Evolutionary conservation across 2,797 vertebrate genomes (phyloP), one percentile per base, ranked within the genome.

Genomic region (Spinus olivaceus): DNA sequence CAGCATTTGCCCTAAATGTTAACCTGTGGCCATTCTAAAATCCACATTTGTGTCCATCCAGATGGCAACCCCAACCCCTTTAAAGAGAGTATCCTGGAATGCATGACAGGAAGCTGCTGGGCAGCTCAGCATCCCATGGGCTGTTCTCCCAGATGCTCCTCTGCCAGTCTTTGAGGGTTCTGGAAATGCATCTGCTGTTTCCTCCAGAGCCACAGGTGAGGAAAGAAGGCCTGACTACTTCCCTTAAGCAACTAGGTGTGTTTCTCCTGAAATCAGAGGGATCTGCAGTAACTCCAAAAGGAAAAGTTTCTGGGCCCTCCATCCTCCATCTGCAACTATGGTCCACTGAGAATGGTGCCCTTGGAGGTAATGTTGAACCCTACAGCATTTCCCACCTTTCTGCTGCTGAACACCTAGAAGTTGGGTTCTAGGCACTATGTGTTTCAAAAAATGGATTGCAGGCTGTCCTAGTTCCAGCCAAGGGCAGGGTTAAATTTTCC

Each of bases 81-180:
- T 7, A 44, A 44, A 24, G 7, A 47, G 14, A 28, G 13, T 44
- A 14, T 51, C 32, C 28, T 37, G 33, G 14, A 50, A 22, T 37
- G 9, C 21, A 46, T 0, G 0, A 61, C 22, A 59, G 20, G 12
- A 65, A 20, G 10, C 20, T 78, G 7, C 32, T 73, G 35, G 28
- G 15, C 12, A 63, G 49, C 42, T 67, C 19, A 53, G 28, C 15
- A 5, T 46, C 22, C 14, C n/a, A 18, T 2, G 6, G 39, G 7
- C 44, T 73, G 10, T 32, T 64, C 30, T 82, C 3, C 39, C 18
- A 65, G 18, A 4, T 67, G 42, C 19, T 81, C 10, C 27, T 81
- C 39, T 77, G 14, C 18, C 25, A 15, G 18, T 44, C 39, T 59
- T 51, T 41, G 46, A 50, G 7, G 21, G 16, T 30, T 42, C n/a